phyloP scores from a whole-genome alignment of 2,888 invertebrate genomes.

The Apotomis betuletana region DNA sequence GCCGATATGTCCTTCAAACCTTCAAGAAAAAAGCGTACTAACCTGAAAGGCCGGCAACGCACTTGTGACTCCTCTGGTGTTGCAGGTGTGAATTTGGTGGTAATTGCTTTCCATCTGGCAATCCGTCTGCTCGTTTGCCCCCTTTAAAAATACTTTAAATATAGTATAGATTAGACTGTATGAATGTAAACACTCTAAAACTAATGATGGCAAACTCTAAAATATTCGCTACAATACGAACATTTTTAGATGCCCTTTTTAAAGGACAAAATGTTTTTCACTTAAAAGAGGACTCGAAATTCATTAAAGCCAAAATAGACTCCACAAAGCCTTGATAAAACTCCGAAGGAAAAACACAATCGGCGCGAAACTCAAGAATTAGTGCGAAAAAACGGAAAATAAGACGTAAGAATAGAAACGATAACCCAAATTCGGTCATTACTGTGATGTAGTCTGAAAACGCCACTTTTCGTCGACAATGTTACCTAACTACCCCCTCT shows the following conservation, averaged over 20 bases:
- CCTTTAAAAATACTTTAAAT: too few relatives aligned
- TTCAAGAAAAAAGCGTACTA: too few relatives aligned
- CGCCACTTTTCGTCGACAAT: conserved; percentile 27
- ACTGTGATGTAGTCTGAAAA: conserved; percentile 28
- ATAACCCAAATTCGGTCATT: conserved; percentile 36
- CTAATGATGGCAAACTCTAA: neutral
- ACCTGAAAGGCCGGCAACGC: too few relatives aligned
- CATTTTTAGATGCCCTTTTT: neutral
- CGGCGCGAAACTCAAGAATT: conserved; percentile 20
- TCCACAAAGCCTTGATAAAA: conserved; percentile 17
- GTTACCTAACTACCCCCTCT: conserved; percentile 34
- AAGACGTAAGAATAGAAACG: conserved; percentile 21
- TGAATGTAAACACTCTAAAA: too few relatives aligned
- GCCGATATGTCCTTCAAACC: too few relatives aligned
- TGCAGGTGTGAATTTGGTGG: too few relatives aligned
- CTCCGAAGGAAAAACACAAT: conserved; percentile 28
- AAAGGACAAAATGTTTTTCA: neutral
- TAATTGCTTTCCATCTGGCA: too few relatives aligned
- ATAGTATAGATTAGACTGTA: too few relatives aligned
- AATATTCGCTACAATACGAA: neutral
- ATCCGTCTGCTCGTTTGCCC: too few relatives aligned
- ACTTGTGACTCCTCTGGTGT: too few relatives aligned
- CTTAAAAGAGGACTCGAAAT: neutral
- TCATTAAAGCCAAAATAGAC: conserved; percentile 16
- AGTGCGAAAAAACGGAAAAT: conserved; percentile 16